These are phyloP conservation scores for Neopipo cinnamomea DNA, from an alignment of 2,113 vertebrate species.

Conservation along the genomic window DNA sequence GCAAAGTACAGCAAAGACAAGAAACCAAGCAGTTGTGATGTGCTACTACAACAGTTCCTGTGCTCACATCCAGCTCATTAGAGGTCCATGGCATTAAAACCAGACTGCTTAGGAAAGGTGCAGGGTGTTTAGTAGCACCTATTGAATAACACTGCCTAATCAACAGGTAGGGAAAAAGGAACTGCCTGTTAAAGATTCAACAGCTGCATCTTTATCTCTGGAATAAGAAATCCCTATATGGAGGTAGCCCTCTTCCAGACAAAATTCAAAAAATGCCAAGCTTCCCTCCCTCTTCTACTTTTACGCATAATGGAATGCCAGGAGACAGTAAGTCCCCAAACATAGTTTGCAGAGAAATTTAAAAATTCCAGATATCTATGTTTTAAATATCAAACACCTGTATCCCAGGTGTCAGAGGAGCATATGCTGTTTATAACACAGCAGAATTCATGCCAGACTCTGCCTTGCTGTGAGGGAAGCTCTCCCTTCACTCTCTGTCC, in stretches of 20 bases:
- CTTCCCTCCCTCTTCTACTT: not conserved
- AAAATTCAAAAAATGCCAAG: not conserved
- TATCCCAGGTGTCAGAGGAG: not conserved
- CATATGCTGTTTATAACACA: not conserved
- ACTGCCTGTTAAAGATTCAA: constrained; percentile 9
- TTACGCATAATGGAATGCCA: not conserved
- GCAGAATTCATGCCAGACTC: not conserved
- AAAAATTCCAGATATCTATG: not conserved
- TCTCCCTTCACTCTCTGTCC: not conserved
- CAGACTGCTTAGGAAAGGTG: not conserved
- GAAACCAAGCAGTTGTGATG: not conserved
- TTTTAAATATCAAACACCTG: not conserved
- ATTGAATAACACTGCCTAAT: constrained; percentile 14
- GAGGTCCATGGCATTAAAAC: not conserved
- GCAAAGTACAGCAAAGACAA: not conserved
- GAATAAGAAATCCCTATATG: not conserved
- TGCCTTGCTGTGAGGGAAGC: not conserved
- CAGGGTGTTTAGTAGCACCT: constrained; percentile 23
- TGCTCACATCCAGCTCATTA: not conserved
- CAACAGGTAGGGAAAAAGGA: constrained; percentile 2
- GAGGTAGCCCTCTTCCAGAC: not conserved
- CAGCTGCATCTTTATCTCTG: not conserved
- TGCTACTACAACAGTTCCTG: not conserved
- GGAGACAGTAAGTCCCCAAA: not conserved
- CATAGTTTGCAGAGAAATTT: not conserved